These are phyloP conservation scores for Neocloeon triangulifer DNA, from an alignment of 1,140 invertebrate genomes.

Conservation along the genomic window DNA sequence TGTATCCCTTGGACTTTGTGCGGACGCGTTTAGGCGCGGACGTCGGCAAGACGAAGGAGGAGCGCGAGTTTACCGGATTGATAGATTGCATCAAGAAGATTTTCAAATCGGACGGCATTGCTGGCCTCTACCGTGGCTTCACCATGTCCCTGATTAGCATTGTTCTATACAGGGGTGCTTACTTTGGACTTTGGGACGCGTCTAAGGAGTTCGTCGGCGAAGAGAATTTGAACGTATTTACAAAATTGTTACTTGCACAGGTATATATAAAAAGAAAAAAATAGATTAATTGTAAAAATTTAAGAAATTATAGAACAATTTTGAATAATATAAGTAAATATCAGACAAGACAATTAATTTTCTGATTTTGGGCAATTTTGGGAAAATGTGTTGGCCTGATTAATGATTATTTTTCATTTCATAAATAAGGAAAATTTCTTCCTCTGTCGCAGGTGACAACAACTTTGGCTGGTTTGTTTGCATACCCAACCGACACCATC, in stretches of 20 bases:
- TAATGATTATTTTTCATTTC: too few relatives aligned
- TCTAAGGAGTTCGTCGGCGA: conserved; percentile 69
- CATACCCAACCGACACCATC: conserved; percentile 78
- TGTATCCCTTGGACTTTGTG: conserved; percentile 88
- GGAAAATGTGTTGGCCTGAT: too few relatives aligned
- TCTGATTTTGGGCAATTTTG: too few relatives aligned
- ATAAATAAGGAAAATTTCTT: conserved; percentile 18
- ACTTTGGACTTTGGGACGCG: conserved; percentile 86
- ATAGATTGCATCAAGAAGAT: conserved; percentile 65
- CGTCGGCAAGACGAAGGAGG: conserved; percentile 46
- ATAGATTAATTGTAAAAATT: too few relatives aligned
- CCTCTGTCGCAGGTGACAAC: too few relatives aligned
- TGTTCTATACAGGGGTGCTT: conserved; percentile 69
- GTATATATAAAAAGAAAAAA: conserved; percentile 17
- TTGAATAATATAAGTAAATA: too few relatives aligned
- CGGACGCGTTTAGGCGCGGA: conserved; percentile 76
- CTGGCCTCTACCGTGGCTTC: conserved; percentile 75
- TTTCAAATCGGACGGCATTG: conserved; percentile 55
- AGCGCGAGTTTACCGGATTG: conserved; percentile 63
- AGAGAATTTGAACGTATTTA: conserved; percentile 50
- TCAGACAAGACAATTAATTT: too few relatives aligned
- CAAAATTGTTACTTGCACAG: conserved; percentile 66
- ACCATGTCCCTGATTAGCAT: conserved; percentile 75
- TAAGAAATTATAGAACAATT: conserved; percentile 2
- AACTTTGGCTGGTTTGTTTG: conserved; percentile 51